Evolutionary conservation across 2,797 vertebrate genomes (phyloP).

Genomic region (Esox masquinongy): DNA sequence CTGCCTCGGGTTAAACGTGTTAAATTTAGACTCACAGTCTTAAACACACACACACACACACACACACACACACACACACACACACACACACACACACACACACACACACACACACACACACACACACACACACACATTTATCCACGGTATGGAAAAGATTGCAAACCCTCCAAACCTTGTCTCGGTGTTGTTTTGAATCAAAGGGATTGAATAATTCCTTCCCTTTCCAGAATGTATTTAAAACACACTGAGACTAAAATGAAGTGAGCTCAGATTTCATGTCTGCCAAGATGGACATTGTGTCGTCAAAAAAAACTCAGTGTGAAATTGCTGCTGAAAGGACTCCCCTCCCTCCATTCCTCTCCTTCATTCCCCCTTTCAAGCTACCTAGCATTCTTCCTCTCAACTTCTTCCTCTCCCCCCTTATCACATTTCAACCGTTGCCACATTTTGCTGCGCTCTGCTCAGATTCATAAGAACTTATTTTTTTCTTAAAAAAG

Average conservation of each 20-base stretch:
- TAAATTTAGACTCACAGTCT: background rate
- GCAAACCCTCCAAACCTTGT: constrained; percentile 15
- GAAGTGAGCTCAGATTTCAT: constrained; percentile 27
- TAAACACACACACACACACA: background rate
- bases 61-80: background rate
- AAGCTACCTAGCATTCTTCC: background rate
- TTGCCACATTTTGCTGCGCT: constrained; percentile 43
- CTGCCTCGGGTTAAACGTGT: background rate
- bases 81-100: background rate
- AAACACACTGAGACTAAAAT: constrained; percentile 26
- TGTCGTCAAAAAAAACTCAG: constrained; percentile 31
- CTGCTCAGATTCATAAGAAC: constrained; percentile 36
- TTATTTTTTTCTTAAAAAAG: too few relatives aligned
- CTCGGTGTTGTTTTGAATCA: constrained; percentile 36
- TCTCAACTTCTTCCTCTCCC: too few relatives aligned
- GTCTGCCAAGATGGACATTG: constrained; percentile 27
- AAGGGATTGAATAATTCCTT: constrained; percentile 45
- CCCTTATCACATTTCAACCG: constrained; percentile 36
- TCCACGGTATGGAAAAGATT: constrained; percentile 43
- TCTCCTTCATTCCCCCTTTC: constrained; percentile 11
- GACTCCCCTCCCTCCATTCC: background rate
- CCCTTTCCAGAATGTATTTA: constrained; percentile 2
- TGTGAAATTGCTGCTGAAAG: constrained; percentile 26
- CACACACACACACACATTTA: background rate
- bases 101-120: background rate